A percentile compares a stretch with the other conserved stretches of the same genome.
These are phyloP conservation scores for Cromileptes altivelis DNA, from an alignment of 2,113 vertebrate species.

Conservation along the genomic window DNA sequence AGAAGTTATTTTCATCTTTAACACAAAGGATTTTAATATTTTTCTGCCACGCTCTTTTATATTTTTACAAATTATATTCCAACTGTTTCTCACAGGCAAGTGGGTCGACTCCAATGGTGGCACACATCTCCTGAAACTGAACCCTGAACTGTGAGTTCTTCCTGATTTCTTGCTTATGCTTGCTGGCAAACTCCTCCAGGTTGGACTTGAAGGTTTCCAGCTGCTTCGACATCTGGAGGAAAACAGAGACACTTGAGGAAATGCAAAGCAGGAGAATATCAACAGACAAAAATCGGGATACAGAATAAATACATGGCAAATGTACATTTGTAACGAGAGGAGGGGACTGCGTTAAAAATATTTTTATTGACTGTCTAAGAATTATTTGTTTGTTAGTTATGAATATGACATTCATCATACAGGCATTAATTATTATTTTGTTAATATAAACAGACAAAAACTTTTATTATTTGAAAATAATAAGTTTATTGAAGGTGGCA, in stretches of 20 bases:
- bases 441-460: no score
- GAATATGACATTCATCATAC: neutral
- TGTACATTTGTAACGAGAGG: neutral
- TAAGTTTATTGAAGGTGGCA: no score
- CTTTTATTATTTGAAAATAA: no score
- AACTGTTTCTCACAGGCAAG: conserved; percentile 90
- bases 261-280: neutral
- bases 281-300: neutral
- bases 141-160: conserved; percentile 93
- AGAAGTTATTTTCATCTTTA: neutral
- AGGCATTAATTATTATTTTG: no score
- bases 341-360: no score
- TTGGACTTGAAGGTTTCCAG: conserved; percentile 95
- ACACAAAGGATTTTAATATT: neutral
- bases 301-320: neutral
- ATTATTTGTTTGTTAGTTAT: neutral
- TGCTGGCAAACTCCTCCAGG: conserved; percentile 97
- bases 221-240: conserved; percentile 94
- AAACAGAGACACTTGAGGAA: neutral
- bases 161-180: conserved; percentile 97
- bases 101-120: conserved; percentile 96
- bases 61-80: neutral
- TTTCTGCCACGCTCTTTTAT: neutral
- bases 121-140: conserved; percentile 99
- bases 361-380: neutral